Evolutionary conservation across 2,888 invertebrate species (phyloP), one percentile per base, ranked within the genome.

Genomic region (Shargacucullia verbasci): DNA sequence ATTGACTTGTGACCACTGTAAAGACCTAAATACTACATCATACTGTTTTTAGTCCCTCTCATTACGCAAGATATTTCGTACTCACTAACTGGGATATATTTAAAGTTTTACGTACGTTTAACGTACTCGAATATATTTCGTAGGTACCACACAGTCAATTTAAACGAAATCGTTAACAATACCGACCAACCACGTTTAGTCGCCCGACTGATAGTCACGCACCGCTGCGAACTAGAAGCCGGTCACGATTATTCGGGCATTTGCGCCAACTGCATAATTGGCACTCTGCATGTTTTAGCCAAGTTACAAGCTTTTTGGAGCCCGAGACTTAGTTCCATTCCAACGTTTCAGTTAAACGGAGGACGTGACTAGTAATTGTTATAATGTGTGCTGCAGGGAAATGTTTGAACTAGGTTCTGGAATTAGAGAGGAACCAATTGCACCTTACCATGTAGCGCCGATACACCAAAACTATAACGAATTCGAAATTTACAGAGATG

Each of bases 231-330:
- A 29, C 39, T 34, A 40, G 45, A 59, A 46, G 29, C 40, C 14
- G 20, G 34, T 43, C 34, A 50, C 56, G 56, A 68, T 67, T 57
- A 66, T 64, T 67, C 65, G 45, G 44, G 41, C 58, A 64, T 66
- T 65, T 62, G 37, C 63, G 59, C 75, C 68, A 71, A 64, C 65
- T 69, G 79, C 69, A 70, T 82, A 79, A 80, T 81, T 79, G 73
- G 58, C 71, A 76, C 76, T 82, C 80, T 80, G 79, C 81, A 82
- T 81, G 61, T 65, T 75, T 70, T 57, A 68, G 66, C 54, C 47
- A 45, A 63, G 67, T 71, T 66, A 53, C 52, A 40, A 62, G 58
- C 43, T 56, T 65, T 64, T 59, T 46, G 53, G 52, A 44, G 7
- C 39, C 38, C 4, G 2, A 20, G 50, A 72, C 68, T 56, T 53